Percentiles rank a stretch among this genome's conserved stretches.
These are phyloP conservation scores for Oriolus oriolus DNA, from an alignment of 2,113 vertebrate species.

Conservation along the genomic window DNA sequence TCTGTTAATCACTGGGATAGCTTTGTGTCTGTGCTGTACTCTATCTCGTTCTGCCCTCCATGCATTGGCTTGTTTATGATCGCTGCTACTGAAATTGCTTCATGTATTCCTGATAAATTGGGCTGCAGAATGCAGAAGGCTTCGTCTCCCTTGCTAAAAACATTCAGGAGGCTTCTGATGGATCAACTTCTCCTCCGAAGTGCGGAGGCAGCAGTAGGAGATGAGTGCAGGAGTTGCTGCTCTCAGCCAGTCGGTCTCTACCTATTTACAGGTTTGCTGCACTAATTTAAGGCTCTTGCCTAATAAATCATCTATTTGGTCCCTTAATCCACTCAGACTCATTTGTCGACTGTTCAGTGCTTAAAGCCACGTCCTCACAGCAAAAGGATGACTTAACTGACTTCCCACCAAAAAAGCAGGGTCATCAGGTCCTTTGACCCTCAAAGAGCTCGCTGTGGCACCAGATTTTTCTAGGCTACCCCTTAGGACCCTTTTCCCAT, in stretches of 20 bases:
- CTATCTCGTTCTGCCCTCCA: neutral
- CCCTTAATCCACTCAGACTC: neutral
- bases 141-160: neutral
- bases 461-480: neutral
- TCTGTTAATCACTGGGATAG: neutral
- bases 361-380: neutral
- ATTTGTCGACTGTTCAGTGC: neutral
- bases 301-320: neutral
- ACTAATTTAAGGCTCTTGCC: neutral
- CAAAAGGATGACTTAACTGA: neutral
- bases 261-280: neutral
- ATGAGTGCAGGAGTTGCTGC: neutral
- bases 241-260: neutral
- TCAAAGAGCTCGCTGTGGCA: neutral
- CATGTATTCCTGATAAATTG: neutral
- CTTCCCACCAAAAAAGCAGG: neutral
- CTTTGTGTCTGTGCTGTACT: neutral
- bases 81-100: neutral
- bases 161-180: neutral
- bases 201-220: neutral
- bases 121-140: neutral
- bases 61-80: conserved; percentile 33
- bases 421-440: neutral
- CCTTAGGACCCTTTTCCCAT: neutral
- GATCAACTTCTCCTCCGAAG: rapidly evolving